Conservation (phyloP, 1,140 invertebrate species). For the Trichonephila clavipes region DNA sequence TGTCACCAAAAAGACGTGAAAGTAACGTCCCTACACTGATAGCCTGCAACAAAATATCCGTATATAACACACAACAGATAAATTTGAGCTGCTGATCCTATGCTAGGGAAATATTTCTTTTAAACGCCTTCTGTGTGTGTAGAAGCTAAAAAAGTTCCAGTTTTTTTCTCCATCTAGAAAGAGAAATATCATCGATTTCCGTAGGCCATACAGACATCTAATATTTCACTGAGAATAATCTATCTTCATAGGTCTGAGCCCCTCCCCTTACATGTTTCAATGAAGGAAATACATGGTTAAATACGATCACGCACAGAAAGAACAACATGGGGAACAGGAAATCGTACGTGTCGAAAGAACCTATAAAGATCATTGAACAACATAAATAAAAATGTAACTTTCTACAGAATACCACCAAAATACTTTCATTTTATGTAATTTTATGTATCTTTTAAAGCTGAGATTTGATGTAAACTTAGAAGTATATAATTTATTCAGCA, state of each 20-base stretch:
- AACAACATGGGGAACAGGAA: not conserved
- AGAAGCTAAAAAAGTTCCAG: not conserved
- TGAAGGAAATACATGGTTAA: not conserved
- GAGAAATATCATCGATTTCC: slow-evolving; percentile 52
- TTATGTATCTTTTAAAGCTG: no score
- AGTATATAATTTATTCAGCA: no score
- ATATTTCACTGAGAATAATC: slow-evolving; percentile 58
- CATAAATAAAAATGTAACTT: no score
- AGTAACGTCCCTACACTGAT: not conserved
- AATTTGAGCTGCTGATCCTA: not conserved
- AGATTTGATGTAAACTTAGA: no score
- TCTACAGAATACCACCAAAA: no score
- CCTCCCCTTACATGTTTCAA: not conserved
- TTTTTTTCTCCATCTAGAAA: not conserved
- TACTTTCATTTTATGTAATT: no score
- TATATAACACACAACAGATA: not conserved
- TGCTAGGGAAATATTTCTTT: not conserved
- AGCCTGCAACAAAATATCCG: not conserved
- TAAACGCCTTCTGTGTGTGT: not conserved
- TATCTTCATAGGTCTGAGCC: not conserved
- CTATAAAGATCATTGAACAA: no score
- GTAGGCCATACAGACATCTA: not conserved
- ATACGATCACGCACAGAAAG: not conserved
- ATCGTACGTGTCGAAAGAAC: not conserved
- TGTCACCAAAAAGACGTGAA: not conserved